These are phyloP conservation scores for Tichodroma muraria DNA, from an alignment of 2,113 vertebrate species.

Conservation along the genomic window DNA sequence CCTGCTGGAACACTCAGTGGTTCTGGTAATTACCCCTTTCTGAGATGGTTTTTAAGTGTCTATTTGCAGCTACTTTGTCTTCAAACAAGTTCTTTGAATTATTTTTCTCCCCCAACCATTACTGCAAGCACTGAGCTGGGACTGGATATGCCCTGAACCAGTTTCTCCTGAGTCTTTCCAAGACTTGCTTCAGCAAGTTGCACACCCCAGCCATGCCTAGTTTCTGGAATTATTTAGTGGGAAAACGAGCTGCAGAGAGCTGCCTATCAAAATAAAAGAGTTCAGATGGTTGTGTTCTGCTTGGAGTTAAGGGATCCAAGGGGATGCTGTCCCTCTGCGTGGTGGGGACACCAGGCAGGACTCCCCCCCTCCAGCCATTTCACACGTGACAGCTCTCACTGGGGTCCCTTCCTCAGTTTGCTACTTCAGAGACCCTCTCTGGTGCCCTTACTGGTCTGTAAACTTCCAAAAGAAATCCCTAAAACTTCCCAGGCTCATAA, in stretches of 20 bases:
- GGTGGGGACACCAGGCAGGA: not conserved
- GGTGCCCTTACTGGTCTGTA: not conserved
- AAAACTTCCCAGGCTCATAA: constrained; percentile 6
- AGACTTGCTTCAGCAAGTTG: not conserved
- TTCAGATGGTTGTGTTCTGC: not conserved
- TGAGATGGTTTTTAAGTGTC: not conserved
- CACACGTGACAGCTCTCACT: not conserved
- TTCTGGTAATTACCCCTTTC: not conserved
- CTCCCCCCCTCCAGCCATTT: not conserved
- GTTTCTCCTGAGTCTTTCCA: not conserved
- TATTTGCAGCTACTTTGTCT: not conserved
- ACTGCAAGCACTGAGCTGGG: not conserved
- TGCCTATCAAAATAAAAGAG: not conserved
- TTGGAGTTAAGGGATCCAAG: accelerated
- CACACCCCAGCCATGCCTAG: not conserved
- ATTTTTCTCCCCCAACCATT: not conserved
- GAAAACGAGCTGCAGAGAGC: not conserved
- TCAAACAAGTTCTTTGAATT: not conserved
- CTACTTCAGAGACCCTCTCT: not conserved
- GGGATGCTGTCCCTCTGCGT: not conserved
- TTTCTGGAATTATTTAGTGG: not conserved
- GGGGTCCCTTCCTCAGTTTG: not conserved
- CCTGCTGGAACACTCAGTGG: not conserved
- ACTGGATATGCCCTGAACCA: not conserved
- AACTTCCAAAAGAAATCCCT: not conserved